These are phyloP conservation scores for Sylvilagus bachmani DNA, from an alignment of 2,113 vertebrate genomes.

Conservation along the genomic window DNA sequence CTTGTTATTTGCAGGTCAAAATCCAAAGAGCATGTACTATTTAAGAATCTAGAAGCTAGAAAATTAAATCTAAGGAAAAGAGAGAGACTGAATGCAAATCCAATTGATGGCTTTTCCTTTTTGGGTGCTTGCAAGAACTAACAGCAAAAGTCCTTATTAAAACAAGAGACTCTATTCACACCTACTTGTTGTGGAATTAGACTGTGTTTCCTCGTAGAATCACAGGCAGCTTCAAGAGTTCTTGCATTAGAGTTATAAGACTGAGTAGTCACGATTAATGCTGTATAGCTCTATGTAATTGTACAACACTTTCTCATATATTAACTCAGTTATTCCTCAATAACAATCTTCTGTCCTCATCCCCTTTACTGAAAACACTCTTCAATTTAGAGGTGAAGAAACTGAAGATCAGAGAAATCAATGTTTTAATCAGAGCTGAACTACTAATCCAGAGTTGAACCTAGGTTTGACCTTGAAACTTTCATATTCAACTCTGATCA, in stretches of 20 bases:
- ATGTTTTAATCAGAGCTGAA: background rate
- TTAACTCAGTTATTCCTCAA: background rate
- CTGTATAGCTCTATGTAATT: background rate
- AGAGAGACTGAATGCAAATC: background rate
- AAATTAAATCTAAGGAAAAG: slow-evolving; percentile 38
- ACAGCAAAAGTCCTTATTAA: background rate
- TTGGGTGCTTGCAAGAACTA: background rate
- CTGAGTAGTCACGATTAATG: background rate
- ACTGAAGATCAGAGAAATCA: background rate
- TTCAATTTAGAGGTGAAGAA: background rate
- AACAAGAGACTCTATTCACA: background rate
- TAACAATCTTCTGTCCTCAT: background rate
- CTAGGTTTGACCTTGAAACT: background rate
- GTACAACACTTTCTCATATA: background rate
- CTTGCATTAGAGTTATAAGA: background rate
- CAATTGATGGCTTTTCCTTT: background rate
- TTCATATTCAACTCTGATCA: background rate
- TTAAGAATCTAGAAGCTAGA: slow-evolving; percentile 34
- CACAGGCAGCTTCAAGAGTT: background rate
- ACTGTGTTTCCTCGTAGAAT: background rate
- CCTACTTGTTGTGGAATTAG: background rate
- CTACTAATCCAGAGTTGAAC: background rate
- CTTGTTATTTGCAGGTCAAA: slow-evolving; percentile 58
- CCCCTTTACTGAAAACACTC: background rate
- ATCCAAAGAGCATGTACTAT: slow-evolving; percentile 1